Evolutionary conservation across 2,113 vertebrate species (phyloP), one percentile per base, ranked within the genome.

Genomic region (Picathartes gymnocephalus): DNA sequence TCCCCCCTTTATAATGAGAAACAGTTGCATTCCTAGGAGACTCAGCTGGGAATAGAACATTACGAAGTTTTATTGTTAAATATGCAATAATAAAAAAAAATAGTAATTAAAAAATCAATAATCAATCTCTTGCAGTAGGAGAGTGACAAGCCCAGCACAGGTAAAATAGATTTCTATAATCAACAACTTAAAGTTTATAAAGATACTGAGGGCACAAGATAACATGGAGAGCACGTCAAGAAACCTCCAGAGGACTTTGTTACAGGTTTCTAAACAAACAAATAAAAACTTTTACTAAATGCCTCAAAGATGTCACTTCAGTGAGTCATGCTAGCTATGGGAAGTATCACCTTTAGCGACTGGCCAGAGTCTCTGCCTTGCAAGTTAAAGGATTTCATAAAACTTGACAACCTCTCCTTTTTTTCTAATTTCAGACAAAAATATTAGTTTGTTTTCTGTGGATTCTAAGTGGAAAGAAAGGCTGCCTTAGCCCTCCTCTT

Each of bases 1-100:
- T 2, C 1, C 10, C 28, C 48, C 30, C 13, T 53, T 94, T 50
- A n/a, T 90, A 97, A 96, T 84, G 61, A 96, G 95, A 87, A 94
- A 73, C 80, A 95, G 74, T 95, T 95, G 92, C 39, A 84, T 70
- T 92, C 93, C 68, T 92, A 85, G 86, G 70, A 95, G 76, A 94
- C 81, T 79, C 77, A 71, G 88, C 61, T 97, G 45, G 82, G 74
- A 93, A 72, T 71, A 53, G 15, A 94, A 69, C 57, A 93, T 92
- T 50, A 87, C 47, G 92, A 56, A 56, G 66, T 79, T 96, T 96
- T 96, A 70, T 77, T 95, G 86, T 91, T 57, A 93, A 96, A 60
- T 77, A 91, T 35, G 53, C 13, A 83, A 93, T 77, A 92, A 92
- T 80, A 71, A 24, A 21, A 37, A n/a, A 44, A 12, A 72, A 30